Percentiles rank a stretch among this genome's conserved stretches.
These are phyloP conservation scores for Tachycineta bicolor DNA, from an alignment of 2,113 vertebrate genomes.

Conservation along the genomic window DNA sequence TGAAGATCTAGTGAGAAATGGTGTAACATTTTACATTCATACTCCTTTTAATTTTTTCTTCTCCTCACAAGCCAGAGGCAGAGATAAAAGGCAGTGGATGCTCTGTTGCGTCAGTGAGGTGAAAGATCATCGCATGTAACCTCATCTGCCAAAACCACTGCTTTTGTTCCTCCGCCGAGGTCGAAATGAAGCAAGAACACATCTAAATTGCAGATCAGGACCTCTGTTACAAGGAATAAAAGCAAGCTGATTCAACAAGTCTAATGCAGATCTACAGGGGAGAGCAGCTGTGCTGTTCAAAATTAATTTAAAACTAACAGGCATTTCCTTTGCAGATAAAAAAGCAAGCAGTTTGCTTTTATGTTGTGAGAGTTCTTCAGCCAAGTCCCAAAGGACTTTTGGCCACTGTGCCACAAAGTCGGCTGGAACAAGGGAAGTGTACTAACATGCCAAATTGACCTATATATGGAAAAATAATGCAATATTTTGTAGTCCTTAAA, in stretches of 20 bases:
- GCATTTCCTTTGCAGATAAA: background rate
- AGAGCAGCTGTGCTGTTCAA: background rate
- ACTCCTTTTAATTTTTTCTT: background rate
- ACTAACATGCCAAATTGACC: background rate
- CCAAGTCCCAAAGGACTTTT: background rate
- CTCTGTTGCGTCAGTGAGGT: fast-evolving
- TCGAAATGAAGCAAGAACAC: background rate
- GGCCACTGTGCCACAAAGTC: background rate
- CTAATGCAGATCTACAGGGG: background rate
- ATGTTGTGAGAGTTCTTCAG: background rate
- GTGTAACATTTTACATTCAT: background rate
- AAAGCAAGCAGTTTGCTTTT: background rate
- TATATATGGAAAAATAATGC: background rate
- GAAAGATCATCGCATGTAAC: background rate
- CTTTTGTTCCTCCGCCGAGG: background rate
- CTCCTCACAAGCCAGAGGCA: background rate
- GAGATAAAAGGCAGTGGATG: background rate
- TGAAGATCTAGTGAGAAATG: no score
- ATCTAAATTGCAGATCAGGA: background rate
- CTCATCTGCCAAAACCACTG: background rate
- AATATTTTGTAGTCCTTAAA: background rate
- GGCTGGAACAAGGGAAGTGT: background rate
- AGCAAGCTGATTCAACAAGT: background rate
- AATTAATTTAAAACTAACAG: background rate
- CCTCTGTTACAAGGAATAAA: background rate